A percentile compares a stretch with the other conserved stretches of the same genome.
phyloP scores from a whole-genome alignment of 2,797 vertebrate species.

The Fistularia commersonii region DNA sequence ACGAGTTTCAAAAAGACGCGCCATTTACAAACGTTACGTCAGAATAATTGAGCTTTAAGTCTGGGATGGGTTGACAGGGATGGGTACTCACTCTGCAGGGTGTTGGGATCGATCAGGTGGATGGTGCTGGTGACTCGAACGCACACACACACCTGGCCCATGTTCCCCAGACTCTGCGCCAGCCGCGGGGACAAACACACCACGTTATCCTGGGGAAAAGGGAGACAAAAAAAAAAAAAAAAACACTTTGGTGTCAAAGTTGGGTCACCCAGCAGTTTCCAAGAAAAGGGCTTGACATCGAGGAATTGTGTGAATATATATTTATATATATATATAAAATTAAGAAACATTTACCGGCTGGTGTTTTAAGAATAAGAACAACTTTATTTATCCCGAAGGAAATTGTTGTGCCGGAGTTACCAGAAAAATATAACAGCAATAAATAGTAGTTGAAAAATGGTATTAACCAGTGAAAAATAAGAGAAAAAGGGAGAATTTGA shows the following conservation, averaged over 20 bases:
- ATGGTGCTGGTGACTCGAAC: slow-evolving; percentile 88
- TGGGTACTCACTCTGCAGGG: slow-evolving; percentile 86
- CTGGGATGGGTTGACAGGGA: not conserved
- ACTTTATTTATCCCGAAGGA: no score
- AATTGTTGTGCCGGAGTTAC: no score
- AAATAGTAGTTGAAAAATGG: no score
- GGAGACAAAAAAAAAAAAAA: slow-evolving; percentile 15
- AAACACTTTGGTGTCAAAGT: not conserved
- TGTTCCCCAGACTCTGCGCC: slow-evolving; percentile 94
- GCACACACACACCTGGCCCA: slow-evolving; percentile 95
- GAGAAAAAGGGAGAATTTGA: no score
- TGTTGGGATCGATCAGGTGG: slow-evolving; percentile 92
- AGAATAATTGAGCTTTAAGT: not conserved
- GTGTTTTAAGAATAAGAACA: no score
- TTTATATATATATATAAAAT: not conserved
- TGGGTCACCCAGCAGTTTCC: slow-evolving; percentile 15
- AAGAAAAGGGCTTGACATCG: not conserved
- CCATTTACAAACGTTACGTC: no score
- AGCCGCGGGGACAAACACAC: slow-evolving; percentile 92
- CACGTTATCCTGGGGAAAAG: slow-evolving; percentile 85
- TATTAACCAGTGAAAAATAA: no score
- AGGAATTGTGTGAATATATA: no score
- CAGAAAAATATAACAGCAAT: no score
- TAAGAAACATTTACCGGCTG: no score
- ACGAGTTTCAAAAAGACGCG: no score